Evolutionary conservation across 2,113 vertebrate genomes (phyloP).

Genomic region (Colius striatus): DNA sequence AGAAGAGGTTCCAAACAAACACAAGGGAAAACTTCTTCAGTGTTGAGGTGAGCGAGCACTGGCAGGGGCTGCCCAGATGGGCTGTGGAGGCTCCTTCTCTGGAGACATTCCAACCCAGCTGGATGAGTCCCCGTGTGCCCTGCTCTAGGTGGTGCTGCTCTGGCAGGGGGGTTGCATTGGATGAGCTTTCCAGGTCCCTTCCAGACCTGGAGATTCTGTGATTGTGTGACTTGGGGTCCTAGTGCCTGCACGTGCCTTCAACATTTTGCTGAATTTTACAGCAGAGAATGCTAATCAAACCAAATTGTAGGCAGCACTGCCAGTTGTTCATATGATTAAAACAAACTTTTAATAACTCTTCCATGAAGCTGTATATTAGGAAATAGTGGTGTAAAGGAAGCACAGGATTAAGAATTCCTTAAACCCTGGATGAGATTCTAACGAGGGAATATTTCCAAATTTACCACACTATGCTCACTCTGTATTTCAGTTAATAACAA

Average conservation of each 20-base stretch:
- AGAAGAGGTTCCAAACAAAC: too few species aligned
- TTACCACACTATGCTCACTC: neutral
- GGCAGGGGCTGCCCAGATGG: too few species aligned
- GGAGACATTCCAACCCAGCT: too few species aligned
- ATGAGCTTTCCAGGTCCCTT: too few species aligned
- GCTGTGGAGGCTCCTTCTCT: too few species aligned
- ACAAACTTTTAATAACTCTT: neutral
- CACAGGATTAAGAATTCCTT: slow-evolving; percentile 11
- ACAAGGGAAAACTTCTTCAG: too few species aligned
- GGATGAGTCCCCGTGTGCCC: too few species aligned
- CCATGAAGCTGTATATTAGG: neutral
- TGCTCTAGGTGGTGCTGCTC: too few species aligned
- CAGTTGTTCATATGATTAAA: neutral
- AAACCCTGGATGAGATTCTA: slow-evolving; percentile 8
- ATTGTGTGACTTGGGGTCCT: neutral
- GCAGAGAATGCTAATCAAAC: rapidly evolving
- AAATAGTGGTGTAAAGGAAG: slow-evolving; percentile 38
- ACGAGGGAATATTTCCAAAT: slow-evolving; percentile 17
- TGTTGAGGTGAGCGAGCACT: too few species aligned
- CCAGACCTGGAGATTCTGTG: too few species aligned
- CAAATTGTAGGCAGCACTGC: neutral
- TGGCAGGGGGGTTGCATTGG: too few species aligned
- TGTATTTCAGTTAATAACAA: neutral
- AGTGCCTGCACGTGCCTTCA: neutral
- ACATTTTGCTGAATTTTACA: neutral